phyloP scores from a whole-genome alignment of 2,888 invertebrate species.

The Aricia artaxerxes region DNA sequence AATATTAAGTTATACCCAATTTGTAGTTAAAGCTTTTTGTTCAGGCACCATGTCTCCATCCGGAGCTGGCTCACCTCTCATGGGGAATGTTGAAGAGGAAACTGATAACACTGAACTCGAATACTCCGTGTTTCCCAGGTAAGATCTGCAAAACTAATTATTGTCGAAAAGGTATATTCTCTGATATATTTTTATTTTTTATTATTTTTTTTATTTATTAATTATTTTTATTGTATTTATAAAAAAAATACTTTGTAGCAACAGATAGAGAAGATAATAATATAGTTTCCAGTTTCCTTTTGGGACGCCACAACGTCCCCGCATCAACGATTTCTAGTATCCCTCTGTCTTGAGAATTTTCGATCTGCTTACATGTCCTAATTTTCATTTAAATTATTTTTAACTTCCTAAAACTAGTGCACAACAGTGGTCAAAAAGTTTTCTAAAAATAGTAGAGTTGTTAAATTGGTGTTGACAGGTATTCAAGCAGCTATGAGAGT shows the following conservation, averaged over 20 bases:
- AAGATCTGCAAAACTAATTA: constrained; percentile 26
- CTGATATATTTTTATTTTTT: neutral
- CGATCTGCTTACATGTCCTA: no score
- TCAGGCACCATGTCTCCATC: constrained; percentile 78
- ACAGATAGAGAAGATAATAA: no score
- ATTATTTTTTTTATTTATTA: no score
- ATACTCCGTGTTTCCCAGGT: constrained; percentile 74
- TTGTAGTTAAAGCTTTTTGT: constrained; percentile 26
- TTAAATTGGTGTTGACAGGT: constrained; percentile 49
- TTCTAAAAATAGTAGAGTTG: neutral
- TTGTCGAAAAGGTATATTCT: neutral
- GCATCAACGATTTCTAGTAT: no score
- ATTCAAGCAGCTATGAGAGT: constrained; percentile 78
- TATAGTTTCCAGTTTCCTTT: no score
- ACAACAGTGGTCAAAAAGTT: neutral
- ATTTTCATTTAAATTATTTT: no score
- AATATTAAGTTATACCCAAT: neutral
- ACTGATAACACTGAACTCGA: constrained; percentile 82
- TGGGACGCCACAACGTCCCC: no score
- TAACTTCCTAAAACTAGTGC: no score
- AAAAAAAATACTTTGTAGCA: no score
- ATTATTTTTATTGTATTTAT: neutral
- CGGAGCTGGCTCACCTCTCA: constrained; percentile 74
- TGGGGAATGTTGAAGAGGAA: constrained; percentile 77
- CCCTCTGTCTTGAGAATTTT: no score